Base-by-base conservation (phyloP, 1,140 invertebrate species). In the Steinernema feltiae region DNA sequence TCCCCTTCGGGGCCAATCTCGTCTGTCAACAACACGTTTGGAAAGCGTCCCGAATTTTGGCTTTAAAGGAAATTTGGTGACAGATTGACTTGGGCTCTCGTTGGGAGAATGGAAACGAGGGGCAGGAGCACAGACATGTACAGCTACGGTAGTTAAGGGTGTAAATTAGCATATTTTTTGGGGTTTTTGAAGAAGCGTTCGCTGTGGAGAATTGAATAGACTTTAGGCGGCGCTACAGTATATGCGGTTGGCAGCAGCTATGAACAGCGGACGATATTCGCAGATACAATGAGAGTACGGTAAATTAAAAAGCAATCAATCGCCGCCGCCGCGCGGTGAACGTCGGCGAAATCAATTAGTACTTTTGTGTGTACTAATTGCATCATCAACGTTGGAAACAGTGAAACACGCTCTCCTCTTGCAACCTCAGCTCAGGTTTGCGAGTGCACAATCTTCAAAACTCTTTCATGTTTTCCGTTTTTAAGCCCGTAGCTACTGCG, bases 281-380 rank as follows among this genome's bases (percentile, higher is more conserved):
- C 53, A 27, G 15, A 63, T n/a, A n/a, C 53, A 63, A 63, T 63
- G 53, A 12, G 53, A 63, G 2, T 63, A 63, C 53, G 12, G 53
- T 63, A 63, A 27, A 63, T 63, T 63, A 63, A 63, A 63, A n/a
- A 12, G 53, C 53, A 63, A 63, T 63, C 53, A 63, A 63, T 63
- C 24, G 53, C 12, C 35, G 35, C 18, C 35, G 35, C 35, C 18
- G 35, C 35, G 35, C 35, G 35, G 7, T 41, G 18, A 41, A 7
- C 35, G 35, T 15, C 53, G 53, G 7, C 24, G 53, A 27, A 3
- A 63, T 63, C 53, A 63, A 63, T 63, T 63, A 63, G 24, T 7
- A 63, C 53, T 63, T 63, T 63, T 63, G 53, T 63, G 53, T 63
- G 53, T 3, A 63, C 7, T 63, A 17, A 27, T 63, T 63, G 53